Base-by-base conservation (phyloP, 1,140 invertebrate species). In the Pomacea maculata region DNA sequence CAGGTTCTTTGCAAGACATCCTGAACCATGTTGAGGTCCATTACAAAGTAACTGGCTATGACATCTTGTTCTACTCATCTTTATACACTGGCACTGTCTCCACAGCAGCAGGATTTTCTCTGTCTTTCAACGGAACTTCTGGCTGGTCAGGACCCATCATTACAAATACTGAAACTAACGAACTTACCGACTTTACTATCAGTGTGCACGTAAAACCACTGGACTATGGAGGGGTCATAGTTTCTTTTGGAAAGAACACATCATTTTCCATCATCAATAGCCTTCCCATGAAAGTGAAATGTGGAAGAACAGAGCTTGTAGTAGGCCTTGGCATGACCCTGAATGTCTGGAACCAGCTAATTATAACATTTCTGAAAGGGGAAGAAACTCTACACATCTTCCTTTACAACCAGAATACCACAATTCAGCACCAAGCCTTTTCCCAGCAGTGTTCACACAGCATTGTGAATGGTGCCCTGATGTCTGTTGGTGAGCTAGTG, bases 311-410 rank as follows among this genome's bases (percentile, higher is more conserved):
- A 25, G 80, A 65, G 19, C 55, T 82, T 1, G 25, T 21, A n/a
- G 85, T 80, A 25, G 77, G 68, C 21, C 65, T 80, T 5, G 68
- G 17, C 21, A 45, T 80, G 7, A 63, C 57, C 10, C n/a, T 79
- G 14, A 52, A 80, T 74, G 65, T 75, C 25, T 87, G 86, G 86
- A 87, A 87, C 73, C 86, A 87, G 80, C 75, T 87, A n/a, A 71
- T 87, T 10, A 19, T 85, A 29, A 81, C 83, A 25, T 82, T 84
- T 63, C 73, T 80, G 17, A 71, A 45, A 54, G 45, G 45, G n/a
- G 45, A 64, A 45, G 34, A 54, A 25, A 63, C 34, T 17, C 57
- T 86, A 9, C 76, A 86, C 61, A 71, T 86, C 55, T 86, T 84
- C 54, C 81, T 83, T 54, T 86, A 82, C 73, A 77, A 77, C 34